A percentile compares a stretch with the other conserved stretches of the same genome.
These are phyloP conservation scores for Andrena chrysosceles DNA, from an alignment of 2,888 invertebrate genomes.

Conservation along the genomic window DNA sequence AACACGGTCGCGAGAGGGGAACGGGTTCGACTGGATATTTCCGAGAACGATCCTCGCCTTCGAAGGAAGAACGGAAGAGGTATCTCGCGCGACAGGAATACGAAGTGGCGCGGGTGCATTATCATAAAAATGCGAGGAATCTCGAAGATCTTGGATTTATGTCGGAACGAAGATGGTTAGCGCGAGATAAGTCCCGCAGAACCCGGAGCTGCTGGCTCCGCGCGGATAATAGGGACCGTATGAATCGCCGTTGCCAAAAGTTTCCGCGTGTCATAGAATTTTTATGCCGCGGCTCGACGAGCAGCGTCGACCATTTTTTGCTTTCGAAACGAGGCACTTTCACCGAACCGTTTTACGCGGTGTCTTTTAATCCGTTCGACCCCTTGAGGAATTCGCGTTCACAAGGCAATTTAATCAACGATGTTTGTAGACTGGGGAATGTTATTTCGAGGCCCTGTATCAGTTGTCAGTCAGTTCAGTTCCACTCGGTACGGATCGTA, in stretches of 20 bases:
- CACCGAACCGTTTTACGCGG: background rate
- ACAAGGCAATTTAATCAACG: no score
- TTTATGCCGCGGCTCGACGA: slow-evolving; percentile 23
- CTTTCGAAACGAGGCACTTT: slow-evolving; percentile 2
- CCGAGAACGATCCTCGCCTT: slow-evolving; percentile 50
- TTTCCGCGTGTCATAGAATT: slow-evolving; percentile 53
- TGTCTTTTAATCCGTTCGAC: background rate
- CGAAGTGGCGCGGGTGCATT: slow-evolving; percentile 42
- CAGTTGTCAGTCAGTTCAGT: no score
- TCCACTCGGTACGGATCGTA: no score
- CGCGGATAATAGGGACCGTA: slow-evolving; percentile 34
- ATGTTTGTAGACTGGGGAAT: no score
- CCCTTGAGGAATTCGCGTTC: background rate
- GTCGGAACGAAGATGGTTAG: slow-evolving; percentile 51
- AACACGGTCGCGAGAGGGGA: slow-evolving; percentile 35
- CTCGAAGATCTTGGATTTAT: slow-evolving; percentile 59
- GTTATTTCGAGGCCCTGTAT: no score
- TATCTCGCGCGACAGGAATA: slow-evolving; percentile 43
- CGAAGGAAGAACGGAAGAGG: slow-evolving; percentile 37
- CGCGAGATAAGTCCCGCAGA: slow-evolving; percentile 54
- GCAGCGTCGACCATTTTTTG: background rate
- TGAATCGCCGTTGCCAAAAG: slow-evolving; percentile 41
- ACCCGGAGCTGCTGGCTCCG: slow-evolving; percentile 22
- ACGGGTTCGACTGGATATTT: slow-evolving; percentile 49
- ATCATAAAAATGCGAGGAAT: slow-evolving; percentile 67